Base-by-base conservation (phyloP, 2,888 invertebrate species). In the Lydus trimaculatus region DNA sequence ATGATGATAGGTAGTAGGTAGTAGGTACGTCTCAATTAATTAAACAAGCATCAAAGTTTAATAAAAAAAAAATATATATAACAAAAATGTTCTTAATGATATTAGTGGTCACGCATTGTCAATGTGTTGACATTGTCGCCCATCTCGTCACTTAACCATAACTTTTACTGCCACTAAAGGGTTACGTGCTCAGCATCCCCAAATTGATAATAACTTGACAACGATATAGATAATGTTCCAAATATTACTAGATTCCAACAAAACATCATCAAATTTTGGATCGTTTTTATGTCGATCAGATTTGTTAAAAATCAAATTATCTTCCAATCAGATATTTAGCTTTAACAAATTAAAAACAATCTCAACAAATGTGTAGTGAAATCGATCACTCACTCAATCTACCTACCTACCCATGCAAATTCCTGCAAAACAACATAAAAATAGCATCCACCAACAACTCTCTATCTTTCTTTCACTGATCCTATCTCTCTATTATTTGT, bases 71-170 rank as follows among this genome's bases (percentile, higher is more conserved):
- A 23, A n/a, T n/a, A n/a, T n/a, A n/a, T n/a, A n/a, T n/a, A n/a
- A n/a, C n/a, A 5, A 20, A 20, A 48, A 48, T 48, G 20, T 52
- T 52, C 52, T 52, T 52, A 20, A 48, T 17, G 20, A 66, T 68
- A 74, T 73, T 72, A 66, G 71, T 64, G 74, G 74, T 78, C 79
- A 79, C 79, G 79, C 73, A 67, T 73, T 72, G 69, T 69, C 80
- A 73, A 79, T 80, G 79, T 79, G 80, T 80, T 76, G 79, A 78
- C 43, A 8, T 78, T 80, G 80, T 80, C 80, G 74, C 72, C 76
- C 72, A 74, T 73, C 71, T 17, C 17, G 78, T 80, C 78, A 78
- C 77, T 79, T 78, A 70, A 17, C 80, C 78, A 77, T 81, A 81
- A 81, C 80, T 82, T 81, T 80, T 80, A 76, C 76, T 76, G 78